Evolutionary conservation across 2,797 vertebrate species (phyloP).

Genomic region (Sebastiscus albofasciatus): DNA sequence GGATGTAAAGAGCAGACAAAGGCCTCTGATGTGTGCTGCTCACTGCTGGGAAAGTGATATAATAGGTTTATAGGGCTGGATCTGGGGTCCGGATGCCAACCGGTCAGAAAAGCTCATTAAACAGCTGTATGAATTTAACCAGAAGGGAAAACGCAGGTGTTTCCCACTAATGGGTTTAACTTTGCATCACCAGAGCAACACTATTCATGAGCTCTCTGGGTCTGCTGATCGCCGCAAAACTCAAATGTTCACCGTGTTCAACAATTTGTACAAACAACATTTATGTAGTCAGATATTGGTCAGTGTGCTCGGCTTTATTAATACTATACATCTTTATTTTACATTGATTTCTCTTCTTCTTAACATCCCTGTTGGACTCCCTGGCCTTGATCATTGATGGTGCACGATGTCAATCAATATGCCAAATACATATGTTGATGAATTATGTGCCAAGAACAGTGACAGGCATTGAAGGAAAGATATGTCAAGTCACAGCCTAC

Average conservation of each 20-base stretch:
- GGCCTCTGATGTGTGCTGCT: slow-evolving; percentile 34
- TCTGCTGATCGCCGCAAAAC: slow-evolving; percentile 4
- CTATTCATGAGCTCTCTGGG: slow-evolving; percentile 58
- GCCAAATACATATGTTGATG: neutral
- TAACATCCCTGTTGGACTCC: neutral
- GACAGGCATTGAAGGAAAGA: neutral
- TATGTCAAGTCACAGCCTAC: neutral
- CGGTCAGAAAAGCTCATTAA: slow-evolving; percentile 82
- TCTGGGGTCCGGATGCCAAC: slow-evolving; percentile 54
- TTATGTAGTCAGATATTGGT: neutral
- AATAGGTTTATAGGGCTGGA: slow-evolving; percentile 74
- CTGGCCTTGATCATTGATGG: neutral
- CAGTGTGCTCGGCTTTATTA: neutral
- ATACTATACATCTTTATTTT: neutral
- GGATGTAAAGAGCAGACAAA: slow-evolving; percentile 44
- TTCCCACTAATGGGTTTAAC: slow-evolving; percentile 76
- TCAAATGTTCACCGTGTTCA: neutral
- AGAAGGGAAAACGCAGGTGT: slow-evolving; percentile 76
- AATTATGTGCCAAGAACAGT: neutral
- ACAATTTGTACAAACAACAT: neutral
- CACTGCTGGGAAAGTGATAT: slow-evolving; percentile 45
- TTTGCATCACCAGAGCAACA: slow-evolving; percentile 62
- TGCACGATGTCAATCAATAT: neutral
- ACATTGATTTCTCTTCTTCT: neutral
- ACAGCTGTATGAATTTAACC: slow-evolving; percentile 72